Evolutionary conservation across 2,888 invertebrate species (phyloP).

Genomic region (Atrina japonica): DNA sequence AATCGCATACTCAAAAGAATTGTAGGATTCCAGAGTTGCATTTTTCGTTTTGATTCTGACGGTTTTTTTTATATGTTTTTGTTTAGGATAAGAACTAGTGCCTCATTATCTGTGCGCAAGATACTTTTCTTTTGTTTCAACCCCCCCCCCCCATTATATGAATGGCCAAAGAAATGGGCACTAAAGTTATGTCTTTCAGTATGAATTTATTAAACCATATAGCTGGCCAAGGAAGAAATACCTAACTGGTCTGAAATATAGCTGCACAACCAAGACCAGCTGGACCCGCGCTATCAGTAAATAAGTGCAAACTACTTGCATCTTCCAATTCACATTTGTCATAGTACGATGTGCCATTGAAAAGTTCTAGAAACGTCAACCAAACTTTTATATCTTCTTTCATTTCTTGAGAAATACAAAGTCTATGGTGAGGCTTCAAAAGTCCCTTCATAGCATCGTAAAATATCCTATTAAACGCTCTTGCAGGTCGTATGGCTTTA

Average conservation of each 20-base stretch:
- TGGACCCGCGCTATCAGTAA: slow-evolving; percentile 20
- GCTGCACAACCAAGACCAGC: slow-evolving; percentile 19
- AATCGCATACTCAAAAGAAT: no score
- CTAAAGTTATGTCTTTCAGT: slow-evolving; percentile 15
- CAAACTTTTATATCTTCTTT: slow-evolving; percentile 10
- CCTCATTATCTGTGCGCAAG: slow-evolving; percentile 21
- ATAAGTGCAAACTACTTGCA: neutral
- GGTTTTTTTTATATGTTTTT: no score
- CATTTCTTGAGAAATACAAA: neutral
- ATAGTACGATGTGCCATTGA: slow-evolving; percentile 4
- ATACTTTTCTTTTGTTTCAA: slow-evolving; percentile 20
- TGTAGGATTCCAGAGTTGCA: neutral
- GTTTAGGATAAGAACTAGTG: slow-evolving; percentile 21
- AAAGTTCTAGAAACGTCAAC: slow-evolving; percentile 1
- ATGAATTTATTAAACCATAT: neutral
- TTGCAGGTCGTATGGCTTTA: slow-evolving; percentile 1
- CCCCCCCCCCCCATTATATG: slow-evolving; percentile 1
- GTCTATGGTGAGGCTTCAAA: neutral
- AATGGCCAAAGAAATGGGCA: slow-evolving; percentile 7
- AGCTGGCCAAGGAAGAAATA: slow-evolving; percentile 12
- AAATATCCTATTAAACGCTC: slow-evolving; percentile 2
- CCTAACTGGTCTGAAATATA: slow-evolving; percentile 12
- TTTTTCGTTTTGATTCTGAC: slow-evolving; percentile 5
- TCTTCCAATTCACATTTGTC: neutral
- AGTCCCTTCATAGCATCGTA: neutral